A percentile compares a stretch with the other conserved stretches of the same genome.
Evolutionary conservation across 2,113 vertebrate genomes (phyloP).

Genomic region (Geothlypis trichas): DNA sequence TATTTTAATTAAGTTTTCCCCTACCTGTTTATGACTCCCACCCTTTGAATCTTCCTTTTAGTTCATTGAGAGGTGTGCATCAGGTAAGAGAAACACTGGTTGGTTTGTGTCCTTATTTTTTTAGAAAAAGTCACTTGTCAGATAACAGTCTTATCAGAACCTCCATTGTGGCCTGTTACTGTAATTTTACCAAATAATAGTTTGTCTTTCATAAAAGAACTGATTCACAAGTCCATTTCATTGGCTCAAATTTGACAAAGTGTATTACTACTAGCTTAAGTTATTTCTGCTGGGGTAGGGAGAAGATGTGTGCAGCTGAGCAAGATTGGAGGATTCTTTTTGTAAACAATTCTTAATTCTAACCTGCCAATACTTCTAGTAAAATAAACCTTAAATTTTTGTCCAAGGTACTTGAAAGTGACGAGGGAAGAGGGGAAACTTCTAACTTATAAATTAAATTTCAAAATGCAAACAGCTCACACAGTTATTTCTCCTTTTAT

Average conservation of each 20-base stretch:
- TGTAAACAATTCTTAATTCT: neutral
- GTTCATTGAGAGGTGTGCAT: neutral
- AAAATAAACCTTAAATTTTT: neutral
- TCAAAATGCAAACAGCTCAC: neutral
- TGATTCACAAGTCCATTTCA: neutral
- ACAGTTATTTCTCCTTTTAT: neutral
- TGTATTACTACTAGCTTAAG: neutral
- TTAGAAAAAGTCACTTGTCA: neutral
- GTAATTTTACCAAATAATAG: neutral
- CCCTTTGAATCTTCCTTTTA: neutral
- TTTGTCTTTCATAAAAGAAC: neutral
- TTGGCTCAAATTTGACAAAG: neutral
- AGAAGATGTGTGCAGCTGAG: neutral
- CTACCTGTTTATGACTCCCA: neutral
- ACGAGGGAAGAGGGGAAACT: neutral
- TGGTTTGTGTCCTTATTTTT: neutral
- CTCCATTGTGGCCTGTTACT: neutral
- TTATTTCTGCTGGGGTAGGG: neutral
- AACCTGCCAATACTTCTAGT: neutral
- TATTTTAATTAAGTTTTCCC: slow-evolving; percentile 10
- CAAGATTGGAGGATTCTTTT: neutral
- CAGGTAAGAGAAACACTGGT: neutral
- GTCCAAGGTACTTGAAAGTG: neutral
- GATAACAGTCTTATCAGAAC: neutral
- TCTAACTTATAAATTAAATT: neutral